phyloP scores from a whole-genome alignment of 2,113 vertebrate species.

The Macaca nemestrina region DNA sequence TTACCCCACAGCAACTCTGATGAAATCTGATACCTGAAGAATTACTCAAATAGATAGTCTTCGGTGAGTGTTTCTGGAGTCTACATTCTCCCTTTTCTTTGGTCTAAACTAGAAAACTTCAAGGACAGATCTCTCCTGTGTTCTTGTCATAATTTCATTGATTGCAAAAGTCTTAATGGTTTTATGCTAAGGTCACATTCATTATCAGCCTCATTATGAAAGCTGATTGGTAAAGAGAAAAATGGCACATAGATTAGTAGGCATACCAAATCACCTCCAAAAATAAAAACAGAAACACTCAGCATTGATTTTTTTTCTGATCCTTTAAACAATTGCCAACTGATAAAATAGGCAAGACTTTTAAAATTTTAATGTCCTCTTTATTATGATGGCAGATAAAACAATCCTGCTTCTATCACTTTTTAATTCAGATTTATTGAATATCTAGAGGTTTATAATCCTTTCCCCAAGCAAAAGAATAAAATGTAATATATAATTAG shows the following conservation, averaged over 20 bases:
- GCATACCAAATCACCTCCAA: not conserved
- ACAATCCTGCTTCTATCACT: constrained; percentile 11
- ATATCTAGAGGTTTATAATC: constrained; percentile 23
- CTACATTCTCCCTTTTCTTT: not conserved
- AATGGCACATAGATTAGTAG: not conserved
- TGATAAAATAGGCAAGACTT: constrained; percentile 43
- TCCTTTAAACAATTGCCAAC: constrained; percentile 41
- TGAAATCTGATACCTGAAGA: not conserved
- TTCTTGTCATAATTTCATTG: not conserved
- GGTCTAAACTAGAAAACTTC: not conserved
- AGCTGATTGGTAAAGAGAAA: not conserved
- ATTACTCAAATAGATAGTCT: not conserved
- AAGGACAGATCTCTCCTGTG: not conserved
- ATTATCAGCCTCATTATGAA: not conserved
- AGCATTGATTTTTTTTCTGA: not conserved
- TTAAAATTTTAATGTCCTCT: constrained; percentile 17
- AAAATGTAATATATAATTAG: not conserved
- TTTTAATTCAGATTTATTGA: constrained; percentile 44
- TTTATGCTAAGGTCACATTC: not conserved
- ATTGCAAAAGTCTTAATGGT: not conserved
- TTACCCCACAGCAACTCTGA: not conserved
- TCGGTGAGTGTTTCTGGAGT: not conserved
- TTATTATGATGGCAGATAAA: constrained; percentile 34
- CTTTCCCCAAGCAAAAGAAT: not conserved
- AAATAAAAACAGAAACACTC: constrained; percentile 41